These are phyloP conservation scores for Drosophila ananassae DNA, from an alignment of 1,140 invertebrate species.

Conservation along the genomic window DNA sequence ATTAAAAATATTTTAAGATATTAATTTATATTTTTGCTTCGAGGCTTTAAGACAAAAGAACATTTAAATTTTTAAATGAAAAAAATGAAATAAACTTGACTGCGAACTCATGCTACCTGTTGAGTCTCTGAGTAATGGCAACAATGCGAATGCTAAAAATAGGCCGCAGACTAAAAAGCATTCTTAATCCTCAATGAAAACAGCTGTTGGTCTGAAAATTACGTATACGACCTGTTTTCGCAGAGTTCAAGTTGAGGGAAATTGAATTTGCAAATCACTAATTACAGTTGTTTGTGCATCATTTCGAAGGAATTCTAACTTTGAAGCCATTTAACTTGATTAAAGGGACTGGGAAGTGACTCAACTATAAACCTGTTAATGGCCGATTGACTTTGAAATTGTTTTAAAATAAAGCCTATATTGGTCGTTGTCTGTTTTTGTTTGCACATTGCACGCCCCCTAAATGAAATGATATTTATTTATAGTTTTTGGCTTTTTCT, in stretches of 20 bases:
- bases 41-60: not conserved
- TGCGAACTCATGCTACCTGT: not conserved
- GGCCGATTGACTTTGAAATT: not conserved
- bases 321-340: not conserved
- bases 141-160: slow-evolving; percentile 1
- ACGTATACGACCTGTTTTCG: slow-evolving; percentile 13
- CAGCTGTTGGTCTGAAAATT: slow-evolving; percentile 20
- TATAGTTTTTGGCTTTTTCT: slow-evolving; percentile 21
- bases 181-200: slow-evolving; percentile 12
- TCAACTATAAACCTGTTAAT: slow-evolving; percentile 3
- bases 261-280: slow-evolving; percentile 2
- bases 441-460: slow-evolving; percentile 18
- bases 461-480: slow-evolving; percentile 12
- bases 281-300: not conserved
- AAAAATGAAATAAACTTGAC: not conserved
- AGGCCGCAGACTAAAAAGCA: not conserved
- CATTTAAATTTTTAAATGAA: not conserved
- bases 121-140: not conserved
- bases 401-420: no score
- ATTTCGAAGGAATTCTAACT: not conserved
- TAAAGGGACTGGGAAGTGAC: slow-evolving; percentile 1
- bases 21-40: slow-evolving; percentile 1
- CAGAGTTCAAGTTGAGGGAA: slow-evolving; percentile 9
- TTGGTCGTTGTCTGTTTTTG: not conserved
- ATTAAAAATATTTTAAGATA: not conserved